These are phyloP conservation scores for Hemaris fuciformis DNA, from an alignment of 2,888 invertebrate species.

Conservation along the genomic window DNA sequence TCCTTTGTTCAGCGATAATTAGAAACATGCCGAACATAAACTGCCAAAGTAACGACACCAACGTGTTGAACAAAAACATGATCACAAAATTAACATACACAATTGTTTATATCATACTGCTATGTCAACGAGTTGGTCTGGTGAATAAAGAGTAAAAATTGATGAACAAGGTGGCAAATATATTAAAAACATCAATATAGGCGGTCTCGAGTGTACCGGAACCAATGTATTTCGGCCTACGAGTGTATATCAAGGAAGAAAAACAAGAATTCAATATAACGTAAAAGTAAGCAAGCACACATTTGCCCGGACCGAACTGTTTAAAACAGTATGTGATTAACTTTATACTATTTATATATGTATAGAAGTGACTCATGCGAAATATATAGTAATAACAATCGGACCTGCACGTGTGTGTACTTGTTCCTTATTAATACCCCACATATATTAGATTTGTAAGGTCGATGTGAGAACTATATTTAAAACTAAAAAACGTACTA, in stretches of 20 bases:
- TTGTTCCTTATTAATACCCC: not conserved
- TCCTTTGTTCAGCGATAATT: too few species aligned
- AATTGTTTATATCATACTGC: not conserved
- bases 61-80: not conserved
- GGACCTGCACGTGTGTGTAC: not conserved
- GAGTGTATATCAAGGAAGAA: not conserved
- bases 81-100: not conserved
- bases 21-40: too few species aligned
- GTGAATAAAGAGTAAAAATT: not conserved
- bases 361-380: not conserved
- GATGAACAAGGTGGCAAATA: constrained; percentile 4
- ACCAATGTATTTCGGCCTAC: too few species aligned
- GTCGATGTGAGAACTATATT: not conserved
- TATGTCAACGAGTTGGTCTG: not conserved
- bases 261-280: not conserved
- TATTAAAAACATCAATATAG: not conserved
- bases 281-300: not conserved
- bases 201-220: not conserved
- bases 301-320: not conserved
- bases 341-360: not conserved
- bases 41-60: too few species aligned
- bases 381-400: not conserved
- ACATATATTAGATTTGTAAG: not conserved
- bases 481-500: constrained; percentile 4
- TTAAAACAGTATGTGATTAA: not conserved